phyloP scores from a whole-genome alignment of 2,113 vertebrate species.

The Pollachius pollachius region DNA sequence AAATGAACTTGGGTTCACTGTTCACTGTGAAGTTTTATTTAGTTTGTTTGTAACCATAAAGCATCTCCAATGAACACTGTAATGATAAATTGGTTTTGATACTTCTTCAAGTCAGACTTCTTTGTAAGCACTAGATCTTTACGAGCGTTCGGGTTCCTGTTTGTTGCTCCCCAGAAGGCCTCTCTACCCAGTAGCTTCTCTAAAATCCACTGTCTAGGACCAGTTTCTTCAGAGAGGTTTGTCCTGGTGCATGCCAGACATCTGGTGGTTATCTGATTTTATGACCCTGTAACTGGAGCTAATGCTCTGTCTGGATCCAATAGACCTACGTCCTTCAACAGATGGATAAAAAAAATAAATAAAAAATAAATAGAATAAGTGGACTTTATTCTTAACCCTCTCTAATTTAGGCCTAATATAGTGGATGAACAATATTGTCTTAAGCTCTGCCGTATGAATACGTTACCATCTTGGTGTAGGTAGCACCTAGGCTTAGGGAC shows the following conservation, averaged over 20 bases:
- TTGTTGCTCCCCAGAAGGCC: not conserved
- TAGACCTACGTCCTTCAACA: slow-evolving; percentile 22
- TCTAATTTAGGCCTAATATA: slow-evolving; percentile 6
- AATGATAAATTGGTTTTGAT: not conserved
- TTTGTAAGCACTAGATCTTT: not conserved
- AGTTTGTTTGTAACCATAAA: too few relatives aligned
- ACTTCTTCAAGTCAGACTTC: not conserved
- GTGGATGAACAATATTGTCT: slow-evolving; percentile 11
- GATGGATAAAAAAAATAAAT: slow-evolving; percentile 3
- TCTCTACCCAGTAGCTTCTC: slow-evolving; percentile 28
- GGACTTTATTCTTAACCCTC: slow-evolving; percentile 18
- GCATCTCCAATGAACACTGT: not conserved
- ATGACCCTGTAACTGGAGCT: slow-evolving; percentile 53
- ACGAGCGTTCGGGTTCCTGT: not conserved
- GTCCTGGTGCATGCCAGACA: slow-evolving; percentile 50
- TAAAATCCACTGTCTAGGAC: not conserved
- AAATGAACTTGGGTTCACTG: too few relatives aligned
- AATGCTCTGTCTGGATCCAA: slow-evolving; percentile 37
- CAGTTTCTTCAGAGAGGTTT: slow-evolving; percentile 6
- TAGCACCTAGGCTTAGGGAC: not conserved
- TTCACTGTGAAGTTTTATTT: too few relatives aligned
- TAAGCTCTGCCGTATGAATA: not conserved
- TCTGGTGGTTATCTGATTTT: slow-evolving; percentile 63
- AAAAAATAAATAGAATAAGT: not conserved
- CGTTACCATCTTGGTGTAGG: not conserved